These are phyloP conservation scores for Lepas anatifera DNA, from an alignment of 2,888 invertebrate genomes.

Conservation along the genomic window DNA sequence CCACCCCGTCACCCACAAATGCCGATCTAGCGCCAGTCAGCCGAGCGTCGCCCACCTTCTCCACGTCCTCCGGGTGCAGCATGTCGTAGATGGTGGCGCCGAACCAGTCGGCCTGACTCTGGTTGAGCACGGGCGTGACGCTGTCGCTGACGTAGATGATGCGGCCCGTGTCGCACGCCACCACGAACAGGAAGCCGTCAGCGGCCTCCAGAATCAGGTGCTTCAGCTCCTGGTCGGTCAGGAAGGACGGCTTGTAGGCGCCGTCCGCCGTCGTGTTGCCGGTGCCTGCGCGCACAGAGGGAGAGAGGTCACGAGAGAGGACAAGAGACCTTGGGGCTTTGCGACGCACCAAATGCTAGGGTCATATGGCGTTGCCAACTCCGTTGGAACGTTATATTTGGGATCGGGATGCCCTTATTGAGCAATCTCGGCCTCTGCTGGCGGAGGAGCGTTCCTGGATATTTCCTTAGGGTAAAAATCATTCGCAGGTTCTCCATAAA, in stretches of 20 bases:
- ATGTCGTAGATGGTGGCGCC: slow-evolving; percentile 90
- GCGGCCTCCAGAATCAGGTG: slow-evolving; percentile 98
- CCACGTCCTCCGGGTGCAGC: slow-evolving; percentile 95
- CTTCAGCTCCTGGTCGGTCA: slow-evolving; percentile 97
- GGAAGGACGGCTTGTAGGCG: slow-evolving; percentile 94
- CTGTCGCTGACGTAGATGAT: slow-evolving; percentile 98
- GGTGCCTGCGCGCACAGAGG: slow-evolving; percentile 49
- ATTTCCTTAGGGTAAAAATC: too few species aligned
- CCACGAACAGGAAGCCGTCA: slow-evolving; percentile 93
- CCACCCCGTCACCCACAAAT: too few species aligned
- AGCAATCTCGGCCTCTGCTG: too few species aligned
- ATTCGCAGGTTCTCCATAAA: too few species aligned
- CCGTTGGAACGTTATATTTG: too few species aligned
- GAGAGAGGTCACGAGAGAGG: background rate
- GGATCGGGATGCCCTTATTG: too few species aligned
- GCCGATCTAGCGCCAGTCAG: too few species aligned
- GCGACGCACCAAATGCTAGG: too few species aligned
- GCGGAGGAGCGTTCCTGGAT: too few species aligned
- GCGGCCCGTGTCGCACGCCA: slow-evolving; percentile 92
- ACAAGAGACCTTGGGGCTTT: too few species aligned
- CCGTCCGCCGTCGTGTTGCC: slow-evolving; percentile 95
- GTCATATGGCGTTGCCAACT: too few species aligned
- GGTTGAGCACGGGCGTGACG: slow-evolving; percentile 92
- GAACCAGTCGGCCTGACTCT: slow-evolving; percentile 96
- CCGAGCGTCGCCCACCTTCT: slow-evolving; percentile 40